Conservation (phyloP, 2,113 vertebrate genomes). For the human region DNA sequence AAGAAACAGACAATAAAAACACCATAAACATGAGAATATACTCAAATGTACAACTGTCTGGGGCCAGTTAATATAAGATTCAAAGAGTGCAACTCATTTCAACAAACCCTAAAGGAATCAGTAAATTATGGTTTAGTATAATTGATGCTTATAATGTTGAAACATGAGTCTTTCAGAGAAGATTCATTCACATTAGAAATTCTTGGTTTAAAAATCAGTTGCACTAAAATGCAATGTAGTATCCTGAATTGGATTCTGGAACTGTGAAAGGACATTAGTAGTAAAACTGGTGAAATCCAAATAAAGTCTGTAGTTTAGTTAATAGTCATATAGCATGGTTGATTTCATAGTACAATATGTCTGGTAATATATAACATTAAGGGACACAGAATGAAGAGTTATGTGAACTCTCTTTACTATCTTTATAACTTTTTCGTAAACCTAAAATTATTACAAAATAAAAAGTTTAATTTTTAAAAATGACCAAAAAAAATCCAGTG, state of each 20-base stretch:
- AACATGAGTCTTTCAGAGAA: slow-evolving; percentile 24
- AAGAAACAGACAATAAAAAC: neutral
- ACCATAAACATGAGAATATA: neutral
- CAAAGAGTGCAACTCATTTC: neutral
- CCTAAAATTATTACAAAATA: neutral
- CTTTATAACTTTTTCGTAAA: neutral
- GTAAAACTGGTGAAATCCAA: neutral
- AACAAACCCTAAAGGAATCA: neutral
- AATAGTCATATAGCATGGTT: neutral
- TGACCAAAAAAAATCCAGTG: neutral
- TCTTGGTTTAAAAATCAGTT: neutral
- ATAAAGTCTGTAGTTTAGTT: neutral
- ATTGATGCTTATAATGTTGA: slow-evolving; percentile 7
- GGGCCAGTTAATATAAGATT: neutral
- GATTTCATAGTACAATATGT: neutral
- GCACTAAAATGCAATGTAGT: neutral
- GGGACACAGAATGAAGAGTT: neutral
- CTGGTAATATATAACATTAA: neutral
- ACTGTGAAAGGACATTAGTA: neutral
- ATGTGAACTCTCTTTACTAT: neutral
- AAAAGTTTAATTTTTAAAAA: neutral
- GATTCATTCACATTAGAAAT: slow-evolving; percentile 8
- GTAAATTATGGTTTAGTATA: slow-evolving; percentile 17
- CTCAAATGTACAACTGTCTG: neutral
- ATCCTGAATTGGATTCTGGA: neutral